Percentiles rank a stretch among this genome's conserved stretches.
These are phyloP conservation scores for Drosophila insularis DNA, from an alignment of 1,140 invertebrate species.

Conservation along the genomic window DNA sequence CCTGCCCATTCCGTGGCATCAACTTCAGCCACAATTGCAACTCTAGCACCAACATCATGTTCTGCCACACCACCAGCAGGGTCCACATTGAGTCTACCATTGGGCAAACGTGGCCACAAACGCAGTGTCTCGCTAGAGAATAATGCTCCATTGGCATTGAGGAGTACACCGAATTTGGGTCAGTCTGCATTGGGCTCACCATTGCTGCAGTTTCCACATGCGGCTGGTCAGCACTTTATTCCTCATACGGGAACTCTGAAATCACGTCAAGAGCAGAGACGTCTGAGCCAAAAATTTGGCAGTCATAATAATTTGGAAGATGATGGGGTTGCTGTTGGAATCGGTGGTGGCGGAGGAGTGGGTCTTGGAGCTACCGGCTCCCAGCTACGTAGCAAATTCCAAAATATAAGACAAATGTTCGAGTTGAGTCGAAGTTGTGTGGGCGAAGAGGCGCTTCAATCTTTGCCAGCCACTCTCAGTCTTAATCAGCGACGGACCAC, in stretches of 20 bases:
- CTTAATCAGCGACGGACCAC: slow-evolving; percentile 49
- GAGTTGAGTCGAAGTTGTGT: slow-evolving; percentile 68
- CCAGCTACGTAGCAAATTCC: slow-evolving; percentile 74
- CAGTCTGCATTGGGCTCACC: slow-evolving; percentile 54
- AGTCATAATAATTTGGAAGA: slow-evolving; percentile 79
- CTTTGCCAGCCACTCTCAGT: slow-evolving; percentile 52
- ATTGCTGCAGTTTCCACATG: slow-evolving; percentile 42
- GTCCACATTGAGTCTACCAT: slow-evolving; percentile 3
- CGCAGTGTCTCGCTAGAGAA: slow-evolving; percentile 78
- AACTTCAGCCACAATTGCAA: background rate
- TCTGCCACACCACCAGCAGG: slow-evolving; percentile 25
- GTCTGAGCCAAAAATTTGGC: slow-evolving; percentile 75
- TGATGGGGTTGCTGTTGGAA: slow-evolving; percentile 30
- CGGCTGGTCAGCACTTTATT: slow-evolving; percentile 25
- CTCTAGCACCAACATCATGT: slow-evolving; percentile 15
- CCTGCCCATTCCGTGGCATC: slow-evolving; percentile 55
- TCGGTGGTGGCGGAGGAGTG: slow-evolving; percentile 3
- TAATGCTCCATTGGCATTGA: slow-evolving; percentile 56
- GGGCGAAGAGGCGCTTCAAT: slow-evolving; percentile 54
- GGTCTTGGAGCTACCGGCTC: slow-evolving; percentile 20
- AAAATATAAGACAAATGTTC: slow-evolving; percentile 82
- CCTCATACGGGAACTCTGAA: slow-evolving; percentile 75
- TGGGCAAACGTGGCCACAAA: slow-evolving; percentile 73
- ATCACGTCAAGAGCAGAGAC: slow-evolving; percentile 76
- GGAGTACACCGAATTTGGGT: slow-evolving; percentile 56